phyloP scores from a whole-genome alignment of 92 coral and sea anemone species.

The Meandrina meandrites region DNA sequence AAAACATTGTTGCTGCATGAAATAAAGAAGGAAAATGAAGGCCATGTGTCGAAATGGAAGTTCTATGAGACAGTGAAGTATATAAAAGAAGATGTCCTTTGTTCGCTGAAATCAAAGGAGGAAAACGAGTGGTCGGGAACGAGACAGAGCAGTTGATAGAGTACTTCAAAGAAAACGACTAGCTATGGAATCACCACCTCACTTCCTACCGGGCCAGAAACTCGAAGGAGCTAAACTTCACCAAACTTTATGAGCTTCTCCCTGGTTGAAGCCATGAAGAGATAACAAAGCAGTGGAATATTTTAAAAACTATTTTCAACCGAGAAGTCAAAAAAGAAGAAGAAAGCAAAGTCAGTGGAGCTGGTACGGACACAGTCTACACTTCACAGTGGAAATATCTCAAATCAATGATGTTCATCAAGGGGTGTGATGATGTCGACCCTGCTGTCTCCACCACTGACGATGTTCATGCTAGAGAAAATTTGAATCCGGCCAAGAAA shows the following conservation, averaged over 20 bases:
- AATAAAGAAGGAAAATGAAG: conserved; percentile 45
- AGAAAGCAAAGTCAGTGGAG: conserved; percentile 48
- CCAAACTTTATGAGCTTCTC: conserved; percentile 28
- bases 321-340: conserved; percentile 43
- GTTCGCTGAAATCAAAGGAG: conserved; percentile 45
- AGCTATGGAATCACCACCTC: conserved; percentile 47
- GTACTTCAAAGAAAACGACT: conserved; percentile 48
- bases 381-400: conserved; percentile 31
- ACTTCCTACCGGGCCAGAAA: conserved; percentile 52
- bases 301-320: conserved; percentile 40
- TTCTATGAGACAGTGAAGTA: conserved; percentile 51
- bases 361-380: conserved; percentile 47
- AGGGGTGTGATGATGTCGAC: conserved; percentile 47
- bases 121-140: conserved; percentile 47
- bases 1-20: conserved; percentile 34
- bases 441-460: conserved; percentile 20
- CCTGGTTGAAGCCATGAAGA: conserved; percentile 38
- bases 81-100: no score
- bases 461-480: no score
- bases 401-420: conserved; percentile 30
- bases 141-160: conserved; percentile 49
- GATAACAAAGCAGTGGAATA: conserved; percentile 37
- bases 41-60: conserved; percentile 51
- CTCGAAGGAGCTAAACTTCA: conserved; percentile 32
- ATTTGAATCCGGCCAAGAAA: no score